Evolutionary conservation across 2,113 vertebrate genomes (phyloP).

Genomic region (Actenoides hombroni): DNA sequence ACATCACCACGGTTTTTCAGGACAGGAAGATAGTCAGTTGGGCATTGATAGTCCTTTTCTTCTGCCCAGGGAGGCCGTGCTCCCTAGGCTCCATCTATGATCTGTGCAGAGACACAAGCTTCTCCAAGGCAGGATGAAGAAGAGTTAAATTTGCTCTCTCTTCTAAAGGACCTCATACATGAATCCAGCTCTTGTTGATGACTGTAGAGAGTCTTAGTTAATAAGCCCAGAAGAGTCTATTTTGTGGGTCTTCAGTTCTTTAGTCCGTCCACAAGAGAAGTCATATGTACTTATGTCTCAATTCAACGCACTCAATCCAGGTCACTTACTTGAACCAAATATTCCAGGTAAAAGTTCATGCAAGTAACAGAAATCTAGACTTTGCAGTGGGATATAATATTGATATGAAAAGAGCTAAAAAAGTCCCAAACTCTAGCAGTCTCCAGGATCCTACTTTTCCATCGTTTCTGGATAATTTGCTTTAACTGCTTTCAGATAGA

Average conservation of each 20-base stretch:
- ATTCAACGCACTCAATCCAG: rapidly evolving
- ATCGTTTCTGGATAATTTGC: not conserved
- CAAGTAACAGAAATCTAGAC: not conserved
- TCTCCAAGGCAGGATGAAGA: not conserved
- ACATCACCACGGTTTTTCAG: rapidly evolving
- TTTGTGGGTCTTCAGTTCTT: not conserved
- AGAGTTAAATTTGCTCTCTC: not conserved
- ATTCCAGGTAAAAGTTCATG: not conserved
- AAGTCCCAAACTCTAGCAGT: not conserved
- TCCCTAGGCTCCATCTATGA: not conserved
- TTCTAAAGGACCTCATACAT: not conserved
- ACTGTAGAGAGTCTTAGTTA: not conserved
- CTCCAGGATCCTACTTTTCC: not conserved
- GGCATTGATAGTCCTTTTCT: not conserved
- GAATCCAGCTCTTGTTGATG: not conserved
- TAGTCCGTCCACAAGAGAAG: not conserved
- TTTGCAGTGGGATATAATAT: not conserved
- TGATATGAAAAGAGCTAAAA: not conserved
- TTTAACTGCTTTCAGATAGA: not conserved
- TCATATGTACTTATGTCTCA: not conserved
- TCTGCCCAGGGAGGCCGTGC: not conserved
- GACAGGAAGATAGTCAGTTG: rapidly evolving
- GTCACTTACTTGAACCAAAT: not conserved
- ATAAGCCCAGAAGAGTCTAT: not conserved
- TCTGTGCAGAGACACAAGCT: not conserved